Conservation (phyloP, 2,113 vertebrate genomes). For the Odocoileus hemionus region DNA sequence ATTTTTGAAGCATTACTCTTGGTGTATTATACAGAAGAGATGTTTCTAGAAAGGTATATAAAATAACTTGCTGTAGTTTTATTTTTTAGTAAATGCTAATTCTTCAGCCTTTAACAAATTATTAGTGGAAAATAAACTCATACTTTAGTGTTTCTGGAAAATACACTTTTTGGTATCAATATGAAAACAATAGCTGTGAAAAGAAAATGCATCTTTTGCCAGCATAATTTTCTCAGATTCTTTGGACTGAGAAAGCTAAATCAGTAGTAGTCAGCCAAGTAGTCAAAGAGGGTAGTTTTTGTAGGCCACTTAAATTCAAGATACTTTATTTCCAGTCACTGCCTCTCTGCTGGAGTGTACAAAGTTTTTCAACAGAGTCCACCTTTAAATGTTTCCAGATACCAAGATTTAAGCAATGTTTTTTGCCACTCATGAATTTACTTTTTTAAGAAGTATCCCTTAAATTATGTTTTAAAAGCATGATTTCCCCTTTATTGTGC, state of each 20-base stretch:
- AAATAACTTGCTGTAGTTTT: conserved; percentile 6
- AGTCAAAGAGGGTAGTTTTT: neutral
- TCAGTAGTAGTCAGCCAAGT: neutral
- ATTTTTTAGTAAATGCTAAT: conserved; percentile 35
- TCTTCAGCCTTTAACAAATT: conserved; percentile 15
- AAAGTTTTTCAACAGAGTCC: neutral
- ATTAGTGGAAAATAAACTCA: neutral
- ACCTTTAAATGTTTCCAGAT: neutral
- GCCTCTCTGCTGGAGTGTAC: neutral
- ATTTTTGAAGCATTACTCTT: neutral
- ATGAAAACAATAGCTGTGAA: neutral
- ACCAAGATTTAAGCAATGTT: neutral
- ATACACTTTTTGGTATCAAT: neutral
- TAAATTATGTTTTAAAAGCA: neutral
- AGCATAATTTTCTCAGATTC: neutral
- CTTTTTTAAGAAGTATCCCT: neutral
- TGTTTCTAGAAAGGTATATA: conserved; percentile 39
- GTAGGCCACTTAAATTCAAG: neutral
- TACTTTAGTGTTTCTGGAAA: conserved; percentile 1
- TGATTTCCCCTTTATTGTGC: neutral
- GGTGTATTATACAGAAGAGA: neutral
- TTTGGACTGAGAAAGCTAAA: neutral
- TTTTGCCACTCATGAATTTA: neutral
- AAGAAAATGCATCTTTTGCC: neutral
- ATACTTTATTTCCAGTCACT: neutral